These are phyloP conservation scores for Trachelus iudaicus DNA, from an alignment of 2,888 invertebrate species.

Conservation along the genomic window DNA sequence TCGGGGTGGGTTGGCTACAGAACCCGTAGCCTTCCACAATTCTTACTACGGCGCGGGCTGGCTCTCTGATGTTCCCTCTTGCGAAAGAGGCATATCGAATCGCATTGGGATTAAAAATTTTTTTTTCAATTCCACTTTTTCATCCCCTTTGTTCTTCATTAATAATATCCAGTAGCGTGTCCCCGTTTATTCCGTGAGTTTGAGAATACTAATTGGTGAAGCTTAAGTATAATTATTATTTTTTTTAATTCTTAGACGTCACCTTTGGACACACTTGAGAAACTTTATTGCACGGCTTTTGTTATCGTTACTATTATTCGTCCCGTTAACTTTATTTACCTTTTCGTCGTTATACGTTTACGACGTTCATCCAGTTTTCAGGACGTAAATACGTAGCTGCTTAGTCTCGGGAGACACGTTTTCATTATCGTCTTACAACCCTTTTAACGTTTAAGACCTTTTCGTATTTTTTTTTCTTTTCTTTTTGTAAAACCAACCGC, in stretches of 20 bases:
- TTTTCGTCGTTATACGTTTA: not conserved
- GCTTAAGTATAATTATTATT: not conserved
- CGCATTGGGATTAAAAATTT: not conserved
- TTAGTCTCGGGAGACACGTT: not conserved
- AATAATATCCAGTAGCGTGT: not conserved
- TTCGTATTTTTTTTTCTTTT: not conserved
- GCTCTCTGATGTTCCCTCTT: not conserved
- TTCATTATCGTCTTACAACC: not conserved
- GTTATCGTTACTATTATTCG: not conserved
- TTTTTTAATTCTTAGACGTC: not conserved
- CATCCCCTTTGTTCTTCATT: not conserved
- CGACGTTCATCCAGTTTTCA: not conserved
- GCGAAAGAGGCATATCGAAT: not conserved
- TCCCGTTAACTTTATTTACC: not conserved
- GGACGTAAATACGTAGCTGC: not conserved
- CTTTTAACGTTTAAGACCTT: not conserved
- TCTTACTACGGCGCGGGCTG: not conserved
- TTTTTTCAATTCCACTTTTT: not conserved
- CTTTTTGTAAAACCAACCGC: not conserved
- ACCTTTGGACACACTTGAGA: not conserved
- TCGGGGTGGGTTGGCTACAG: conserved; percentile 25
- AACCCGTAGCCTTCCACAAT: not conserved
- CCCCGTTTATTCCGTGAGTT: not conserved
- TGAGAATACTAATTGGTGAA: not conserved
- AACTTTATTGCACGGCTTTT: not conserved